Base-by-base conservation (phyloP, 1,140 invertebrate species). In the Lordiphosa mommai region DNA sequence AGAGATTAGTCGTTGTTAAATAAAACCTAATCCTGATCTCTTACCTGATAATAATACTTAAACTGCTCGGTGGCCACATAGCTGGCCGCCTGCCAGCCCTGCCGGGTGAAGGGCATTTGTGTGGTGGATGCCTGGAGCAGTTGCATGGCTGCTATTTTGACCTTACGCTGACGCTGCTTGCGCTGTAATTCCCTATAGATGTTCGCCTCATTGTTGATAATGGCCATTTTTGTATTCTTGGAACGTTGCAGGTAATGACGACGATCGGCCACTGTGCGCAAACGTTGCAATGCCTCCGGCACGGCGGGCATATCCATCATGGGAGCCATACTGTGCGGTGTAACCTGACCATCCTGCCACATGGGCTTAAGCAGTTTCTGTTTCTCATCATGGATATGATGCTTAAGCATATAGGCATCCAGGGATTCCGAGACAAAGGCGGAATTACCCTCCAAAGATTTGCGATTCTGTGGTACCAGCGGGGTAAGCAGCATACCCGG, bases 121-220 rank as follows among this genome's bases (percentile, higher is more conserved):
- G 70, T 60, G 36, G 52, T 33, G 5, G 59, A 8, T 0, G 69
- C 61, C 17, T 88, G 82, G 1, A 80, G 55, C 2, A 61, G 20
- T 16, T 73, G 74, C 66, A 85, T 84, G 4, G 84, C 60, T 0
- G 37, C 47, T 8, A 58, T 65, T 58, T 88, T 88, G 0, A 73
- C 67, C 43, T 85, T 85, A 0, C 63, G 69, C 14, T 86, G 65
- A 1, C 72, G 71, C 12, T 74, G 69, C 34, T 87, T 87, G 2
- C 82, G 70, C 52, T 87, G 73, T 38, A 89, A 20, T 43, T 89
- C 88, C 20, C 70, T 53, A 46, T 86, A 89, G 4, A 89, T 56
- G 14, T 80, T 87, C 0, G 80, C 80, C 52, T 88, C 87, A 29
- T 89, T 89, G 55, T 89, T 89, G 5, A 89, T 88, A 4, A 89